Evolutionary conservation across 2,888 invertebrate species (phyloP).

Genomic region (Nasonia oneida): DNA sequence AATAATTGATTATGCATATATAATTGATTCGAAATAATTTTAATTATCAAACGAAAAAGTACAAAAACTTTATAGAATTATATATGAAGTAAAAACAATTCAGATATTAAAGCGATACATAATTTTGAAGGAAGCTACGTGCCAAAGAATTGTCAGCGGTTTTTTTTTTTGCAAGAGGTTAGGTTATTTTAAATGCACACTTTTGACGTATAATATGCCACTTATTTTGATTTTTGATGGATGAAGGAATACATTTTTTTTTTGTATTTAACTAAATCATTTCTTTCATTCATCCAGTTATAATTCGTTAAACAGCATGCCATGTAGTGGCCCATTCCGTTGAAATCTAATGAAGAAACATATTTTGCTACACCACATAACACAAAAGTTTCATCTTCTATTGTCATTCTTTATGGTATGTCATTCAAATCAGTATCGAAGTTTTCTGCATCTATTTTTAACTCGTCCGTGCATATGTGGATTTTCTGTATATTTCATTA

Average conservation of each 20-base stretch:
- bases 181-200: background rate
- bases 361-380: background rate
- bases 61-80: too few relatives aligned
- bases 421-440: background rate
- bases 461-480: background rate
- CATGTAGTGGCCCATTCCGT: background rate
- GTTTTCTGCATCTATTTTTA: conserved; percentile 1
- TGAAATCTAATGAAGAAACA: background rate
- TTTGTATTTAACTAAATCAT: conserved; percentile 4
- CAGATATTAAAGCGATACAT: too few relatives aligned
- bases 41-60: too few relatives aligned
- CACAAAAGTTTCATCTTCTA: background rate
- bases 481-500: background rate
- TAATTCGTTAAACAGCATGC: background rate
- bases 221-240: background rate
- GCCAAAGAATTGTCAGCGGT: too few relatives aligned
- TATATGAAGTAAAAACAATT: too few relatives aligned
- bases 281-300: conserved; percentile 1
- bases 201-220: background rate
- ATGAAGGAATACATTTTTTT: background rate
- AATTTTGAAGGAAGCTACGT: too few relatives aligned
- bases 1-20: too few relatives aligned
- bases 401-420: background rate
- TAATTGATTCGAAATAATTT: too few relatives aligned
- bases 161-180: too few relatives aligned